Conservation (phyloP, 1,140 invertebrate species). For the Drosophila rufa region DNA sequence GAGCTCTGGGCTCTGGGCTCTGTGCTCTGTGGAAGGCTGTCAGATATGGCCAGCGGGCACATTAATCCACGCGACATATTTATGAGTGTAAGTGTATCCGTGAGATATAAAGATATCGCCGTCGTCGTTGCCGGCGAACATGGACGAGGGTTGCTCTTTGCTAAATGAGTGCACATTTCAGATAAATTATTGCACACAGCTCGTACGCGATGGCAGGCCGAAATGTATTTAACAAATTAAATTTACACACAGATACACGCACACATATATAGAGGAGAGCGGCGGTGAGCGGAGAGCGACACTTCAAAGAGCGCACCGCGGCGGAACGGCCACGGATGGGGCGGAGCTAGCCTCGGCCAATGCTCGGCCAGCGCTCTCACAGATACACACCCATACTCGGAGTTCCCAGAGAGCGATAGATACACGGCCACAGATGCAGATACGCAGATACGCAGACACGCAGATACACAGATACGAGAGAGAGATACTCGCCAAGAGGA, state of each 20-base stretch:
- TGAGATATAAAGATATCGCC: constrained; percentile 81
- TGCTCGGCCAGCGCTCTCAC: constrained; percentile 25
- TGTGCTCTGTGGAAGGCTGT: constrained; percentile 59
- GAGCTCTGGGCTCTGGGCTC: not conserved
- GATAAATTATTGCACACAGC: constrained; percentile 84
- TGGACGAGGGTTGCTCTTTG: constrained; percentile 79
- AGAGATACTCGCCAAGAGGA: not conserved
- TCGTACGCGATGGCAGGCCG: constrained; percentile 73
- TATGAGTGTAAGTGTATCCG: constrained; percentile 77
- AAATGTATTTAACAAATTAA: constrained; percentile 84
- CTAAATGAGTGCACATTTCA: constrained; percentile 84
- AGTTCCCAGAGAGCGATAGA: constrained; percentile 8
- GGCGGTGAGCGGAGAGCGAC: constrained; percentile 2
- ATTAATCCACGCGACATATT: constrained; percentile 83
- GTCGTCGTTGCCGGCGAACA: constrained; percentile 41
- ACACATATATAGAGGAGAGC: constrained; percentile 5
- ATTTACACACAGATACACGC: constrained; percentile 72
- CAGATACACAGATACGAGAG: not conserved
- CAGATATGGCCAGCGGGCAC: constrained; percentile 81
- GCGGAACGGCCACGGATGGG: constrained; percentile 39
- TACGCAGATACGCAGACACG: constrained; percentile 36
- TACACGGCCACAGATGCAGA: constrained; percentile 21
- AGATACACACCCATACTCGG: constrained; percentile 37
- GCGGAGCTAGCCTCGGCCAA: constrained; percentile 32
- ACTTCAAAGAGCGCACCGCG: constrained; percentile 72